phyloP scores from a whole-genome alignment of 2,888 invertebrate species.

The Anagyrus pseudococci region DNA sequence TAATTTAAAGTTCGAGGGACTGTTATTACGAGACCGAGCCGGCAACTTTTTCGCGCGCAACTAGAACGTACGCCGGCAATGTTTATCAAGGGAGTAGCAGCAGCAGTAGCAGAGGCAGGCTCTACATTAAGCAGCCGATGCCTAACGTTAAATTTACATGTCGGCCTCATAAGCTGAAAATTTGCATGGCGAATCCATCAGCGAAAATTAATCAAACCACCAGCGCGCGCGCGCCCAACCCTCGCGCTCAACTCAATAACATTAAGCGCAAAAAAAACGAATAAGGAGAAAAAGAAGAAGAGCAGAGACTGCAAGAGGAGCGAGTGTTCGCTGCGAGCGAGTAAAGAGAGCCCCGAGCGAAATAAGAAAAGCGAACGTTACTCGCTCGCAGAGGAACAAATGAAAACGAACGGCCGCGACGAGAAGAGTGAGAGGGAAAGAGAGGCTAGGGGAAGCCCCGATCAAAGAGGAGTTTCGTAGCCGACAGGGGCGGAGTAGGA shows the following conservation, averaged over 20 bases:
- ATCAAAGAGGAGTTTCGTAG: constrained; percentile 29
- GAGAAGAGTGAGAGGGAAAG: background rate
- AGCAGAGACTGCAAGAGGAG: background rate
- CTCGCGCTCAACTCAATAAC: background rate
- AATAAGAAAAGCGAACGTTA: constrained; percentile 2
- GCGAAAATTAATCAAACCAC: constrained; percentile 26
- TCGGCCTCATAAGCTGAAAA: constrained; percentile 13
- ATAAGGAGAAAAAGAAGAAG: background rate
- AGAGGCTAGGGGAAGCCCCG: constrained; percentile 10
- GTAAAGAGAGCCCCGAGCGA: background rate
- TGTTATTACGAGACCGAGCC: no score
- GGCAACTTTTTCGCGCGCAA: no score
- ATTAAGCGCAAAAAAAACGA: constrained; percentile 11
- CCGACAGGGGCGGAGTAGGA: background rate
- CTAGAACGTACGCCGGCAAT: no score
- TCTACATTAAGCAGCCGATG: no score
- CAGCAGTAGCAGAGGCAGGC: no score
- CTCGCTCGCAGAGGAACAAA: constrained; percentile 8
- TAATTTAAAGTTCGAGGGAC: no score
- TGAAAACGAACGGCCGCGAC: constrained; percentile 22
- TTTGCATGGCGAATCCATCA: constrained; percentile 26
- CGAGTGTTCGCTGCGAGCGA: background rate
- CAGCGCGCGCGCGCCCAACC: background rate
- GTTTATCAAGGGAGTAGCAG: no score
- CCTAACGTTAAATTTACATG: no score